A percentile compares a stretch with the other conserved stretches of the same genome.
Evolutionary conservation across 2,797 vertebrate species (phyloP).

Genomic region (Catostomus latipinnis): DNA sequence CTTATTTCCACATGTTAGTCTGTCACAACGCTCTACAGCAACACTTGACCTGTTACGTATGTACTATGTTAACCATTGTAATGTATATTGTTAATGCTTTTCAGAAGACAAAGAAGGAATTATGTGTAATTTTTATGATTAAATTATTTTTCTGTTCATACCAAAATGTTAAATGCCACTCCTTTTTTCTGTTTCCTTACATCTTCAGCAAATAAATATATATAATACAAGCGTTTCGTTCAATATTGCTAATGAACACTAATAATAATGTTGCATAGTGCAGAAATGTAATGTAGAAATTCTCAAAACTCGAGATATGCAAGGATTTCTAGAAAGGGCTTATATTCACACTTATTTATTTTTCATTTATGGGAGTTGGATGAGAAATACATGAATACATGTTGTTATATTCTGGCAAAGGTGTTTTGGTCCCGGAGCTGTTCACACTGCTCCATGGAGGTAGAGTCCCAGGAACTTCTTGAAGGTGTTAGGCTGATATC

Average conservation of each 20-base stretch:
- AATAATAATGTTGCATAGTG: not conserved
- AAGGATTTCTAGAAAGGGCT: not conserved
- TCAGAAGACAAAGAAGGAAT: constrained; percentile 28
- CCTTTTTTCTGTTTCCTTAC: constrained; percentile 25
- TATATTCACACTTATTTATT: constrained; percentile 13
- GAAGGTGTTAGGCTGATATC: constrained; percentile 89
- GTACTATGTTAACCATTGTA: constrained; percentile 29
- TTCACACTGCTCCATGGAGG: constrained; percentile 85
- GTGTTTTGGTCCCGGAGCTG: not conserved
- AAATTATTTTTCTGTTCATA: constrained; percentile 58
- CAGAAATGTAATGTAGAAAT: not conserved
- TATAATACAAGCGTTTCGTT: constrained; percentile 23
- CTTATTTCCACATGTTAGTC: not conserved
- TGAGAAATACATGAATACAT: not conserved
- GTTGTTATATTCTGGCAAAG: constrained; percentile 1
- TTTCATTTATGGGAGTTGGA: not conserved
- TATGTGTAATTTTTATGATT: constrained; percentile 49
- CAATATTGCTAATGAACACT: not conserved
- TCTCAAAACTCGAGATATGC: not conserved
- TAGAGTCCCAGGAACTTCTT: constrained; percentile 92
- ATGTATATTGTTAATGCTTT: constrained; percentile 40
- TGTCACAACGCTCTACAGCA: constrained; percentile 19
- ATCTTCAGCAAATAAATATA: constrained; percentile 47
- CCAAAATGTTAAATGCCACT: constrained; percentile 31
- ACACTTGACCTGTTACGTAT: constrained; percentile 26